Evolutionary conservation across 2,113 vertebrate species (phyloP).

Genomic region (Ursus arctos): DNA sequence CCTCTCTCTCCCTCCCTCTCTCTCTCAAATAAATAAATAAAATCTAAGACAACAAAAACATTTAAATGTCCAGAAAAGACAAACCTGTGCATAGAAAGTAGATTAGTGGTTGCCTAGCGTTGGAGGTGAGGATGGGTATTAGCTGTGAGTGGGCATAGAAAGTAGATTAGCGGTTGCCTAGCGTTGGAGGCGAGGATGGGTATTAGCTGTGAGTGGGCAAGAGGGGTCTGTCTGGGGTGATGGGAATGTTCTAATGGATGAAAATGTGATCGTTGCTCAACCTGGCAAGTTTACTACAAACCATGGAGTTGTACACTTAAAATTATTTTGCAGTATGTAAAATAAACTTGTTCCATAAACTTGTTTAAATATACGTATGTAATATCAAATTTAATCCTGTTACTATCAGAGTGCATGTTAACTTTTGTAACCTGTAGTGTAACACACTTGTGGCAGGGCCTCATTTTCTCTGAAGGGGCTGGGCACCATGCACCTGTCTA

Average conservation of each 20-base stretch:
- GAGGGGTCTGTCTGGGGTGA: not conserved
- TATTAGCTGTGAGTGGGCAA: not conserved
- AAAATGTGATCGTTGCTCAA: not conserved
- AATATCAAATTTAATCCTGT: not conserved
- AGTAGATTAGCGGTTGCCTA: not conserved
- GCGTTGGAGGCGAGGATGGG: not conserved
- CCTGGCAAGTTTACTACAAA: not conserved
- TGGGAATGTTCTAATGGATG: not conserved
- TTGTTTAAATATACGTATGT: not conserved
- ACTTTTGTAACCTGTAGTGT: not conserved
- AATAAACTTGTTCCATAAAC: not conserved
- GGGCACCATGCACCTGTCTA: not conserved
- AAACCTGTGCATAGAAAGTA: not conserved
- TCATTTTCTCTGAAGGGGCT: not conserved
- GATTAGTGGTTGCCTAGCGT: not conserved
- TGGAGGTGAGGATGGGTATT: not conserved
- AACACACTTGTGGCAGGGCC: not conserved
- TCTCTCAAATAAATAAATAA: too few species aligned
- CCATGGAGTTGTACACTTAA: not conserved
- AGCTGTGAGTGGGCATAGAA: not conserved
- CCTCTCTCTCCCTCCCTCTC: not conserved
- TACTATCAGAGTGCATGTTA: not conserved
- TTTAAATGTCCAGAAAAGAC: not conserved
- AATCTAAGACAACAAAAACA: too few species aligned
- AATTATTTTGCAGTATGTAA: not conserved